These are phyloP conservation scores for Luehdorfia chinensis DNA, from an alignment of 1,140 invertebrate genomes.

Conservation along the genomic window DNA sequence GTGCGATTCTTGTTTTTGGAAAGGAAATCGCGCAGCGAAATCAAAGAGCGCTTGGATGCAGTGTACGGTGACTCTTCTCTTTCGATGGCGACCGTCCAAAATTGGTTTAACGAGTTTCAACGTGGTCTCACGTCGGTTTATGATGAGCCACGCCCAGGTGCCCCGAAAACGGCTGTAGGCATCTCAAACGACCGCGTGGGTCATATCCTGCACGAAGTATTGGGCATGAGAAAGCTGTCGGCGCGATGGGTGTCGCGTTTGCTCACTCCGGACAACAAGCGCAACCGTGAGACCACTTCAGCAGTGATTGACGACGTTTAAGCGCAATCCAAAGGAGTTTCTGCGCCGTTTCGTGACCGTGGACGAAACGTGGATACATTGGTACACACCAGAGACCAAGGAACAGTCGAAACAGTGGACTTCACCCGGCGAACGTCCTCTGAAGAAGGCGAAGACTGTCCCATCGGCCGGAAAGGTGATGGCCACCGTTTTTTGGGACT, in stretches of 20 bases:
- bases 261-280: slow-evolving; percentile 37
- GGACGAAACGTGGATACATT: slow-evolving; percentile 53
- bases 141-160: slow-evolving; percentile 38
- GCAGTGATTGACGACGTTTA: slow-evolving; percentile 32
- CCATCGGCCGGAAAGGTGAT: too few relatives aligned
- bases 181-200: slow-evolving; percentile 29
- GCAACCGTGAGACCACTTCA: slow-evolving; percentile 26
- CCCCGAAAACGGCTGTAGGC: slow-evolving; percentile 29
- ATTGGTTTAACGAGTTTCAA: slow-evolving; percentile 43
- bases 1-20: too few relatives aligned
- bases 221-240: slow-evolving; percentile 24
- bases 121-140: slow-evolving; percentile 38
- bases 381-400: slow-evolving; percentile 26
- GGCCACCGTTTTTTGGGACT: too few relatives aligned
- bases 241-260: slow-evolving; percentile 28
- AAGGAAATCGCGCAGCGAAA: slow-evolving; percentile 27
- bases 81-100: slow-evolving; percentile 34
- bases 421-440: slow-evolving; percentile 2
- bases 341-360: slow-evolving; percentile 32
- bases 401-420: slow-evolving; percentile 41
- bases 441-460: slow-evolving; percentile 5
- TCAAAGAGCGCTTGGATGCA: slow-evolving; percentile 13
- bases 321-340: slow-evolving; percentile 33
- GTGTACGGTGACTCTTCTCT: slow-evolving; percentile 33
- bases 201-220: slow-evolving; percentile 40